These are phyloP conservation scores for Nesogale talazaci DNA, from an alignment of 2,113 vertebrate species.

Conservation along the genomic window DNA sequence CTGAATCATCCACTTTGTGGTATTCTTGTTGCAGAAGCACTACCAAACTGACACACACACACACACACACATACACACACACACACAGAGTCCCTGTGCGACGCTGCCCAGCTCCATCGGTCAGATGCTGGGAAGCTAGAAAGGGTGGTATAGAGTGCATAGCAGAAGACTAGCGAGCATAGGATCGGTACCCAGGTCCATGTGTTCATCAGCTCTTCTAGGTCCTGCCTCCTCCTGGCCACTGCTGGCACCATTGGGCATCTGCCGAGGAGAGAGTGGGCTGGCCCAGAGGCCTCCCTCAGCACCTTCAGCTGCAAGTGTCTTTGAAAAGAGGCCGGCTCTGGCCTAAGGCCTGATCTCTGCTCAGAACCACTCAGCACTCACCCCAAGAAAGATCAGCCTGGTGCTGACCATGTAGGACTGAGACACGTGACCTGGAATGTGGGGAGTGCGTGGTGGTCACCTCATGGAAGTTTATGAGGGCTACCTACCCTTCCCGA, in stretches of 20 bases:
- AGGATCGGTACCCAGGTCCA: not conserved
- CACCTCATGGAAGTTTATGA: too few relatives aligned
- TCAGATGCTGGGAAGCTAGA: not conserved
- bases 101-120: too few relatives aligned
- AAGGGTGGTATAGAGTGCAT: fast-evolving
- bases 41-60: not conserved
- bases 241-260: not conserved
- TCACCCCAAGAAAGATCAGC: too few relatives aligned
- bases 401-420: too few relatives aligned
- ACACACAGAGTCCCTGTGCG: too few relatives aligned
- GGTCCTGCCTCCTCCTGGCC: not conserved
- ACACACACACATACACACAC: too few relatives aligned
- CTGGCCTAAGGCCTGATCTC: not conserved
- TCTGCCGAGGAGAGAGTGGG: not conserved
- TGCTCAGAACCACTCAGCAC: not conserved
- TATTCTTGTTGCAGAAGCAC: not conserved
- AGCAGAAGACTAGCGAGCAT: not conserved
- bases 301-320: not conserved
- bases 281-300: not conserved
- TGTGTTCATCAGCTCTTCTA: fast-evolving
- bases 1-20: not conserved
- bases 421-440: too few relatives aligned
- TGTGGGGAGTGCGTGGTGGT: too few relatives aligned
- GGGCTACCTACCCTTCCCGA: too few relatives aligned
- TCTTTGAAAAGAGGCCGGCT: not conserved